Base-by-base conservation (phyloP, 2,113 vertebrate genomes). In the Thamnophis sirtalis region DNA sequence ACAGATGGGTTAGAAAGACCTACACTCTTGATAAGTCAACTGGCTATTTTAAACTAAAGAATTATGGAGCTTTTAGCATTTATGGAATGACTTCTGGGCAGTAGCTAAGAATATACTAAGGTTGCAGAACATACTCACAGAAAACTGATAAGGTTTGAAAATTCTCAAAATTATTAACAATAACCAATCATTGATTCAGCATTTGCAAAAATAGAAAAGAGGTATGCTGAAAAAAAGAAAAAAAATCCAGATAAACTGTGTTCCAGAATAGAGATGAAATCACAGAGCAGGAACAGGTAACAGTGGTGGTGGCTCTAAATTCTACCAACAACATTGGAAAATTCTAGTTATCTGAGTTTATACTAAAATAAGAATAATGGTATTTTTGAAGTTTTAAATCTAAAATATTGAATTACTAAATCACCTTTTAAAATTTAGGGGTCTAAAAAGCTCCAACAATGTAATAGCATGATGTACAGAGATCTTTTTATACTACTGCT, bases 11-110 rank as follows among this genome's bases (percentile, higher is more conserved):
- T 11, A 86, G 87, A 85, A 85, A 89, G 33, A 86, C 50, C 56
- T 33, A 88, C 55, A 89, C 55, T 93, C 90, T 54, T 93, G 84
- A 38, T 56, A 91, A 93, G 33, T 58, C 86, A 94, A 92, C 33
- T 33, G 53, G 51, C 89, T 94, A 90, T 89, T 94, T 54, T 93
- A 91, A 95, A 86, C 80, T 80, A 13, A 92, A 38, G 43, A 51
- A 0, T 86, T 90, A 90, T 91, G 28, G 93, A 95, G 38, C 54
- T 84, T 11, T 88, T 63, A 87, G 6, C 91, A 33, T 55, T 93
- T 85, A 88, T 63, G 6, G 91, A 49, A 85, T 93, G 43, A 80
- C n/a, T 51, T 49, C 24, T 89, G 90, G 56, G 50, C 53, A 94
- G 50, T 1, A 93, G 55, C 85, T 86, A 90, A 92, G 55, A 91